These are phyloP conservation scores for Heterodera filipjevi DNA, from an alignment of 2,888 invertebrate genomes.

Conservation along the genomic window DNA sequence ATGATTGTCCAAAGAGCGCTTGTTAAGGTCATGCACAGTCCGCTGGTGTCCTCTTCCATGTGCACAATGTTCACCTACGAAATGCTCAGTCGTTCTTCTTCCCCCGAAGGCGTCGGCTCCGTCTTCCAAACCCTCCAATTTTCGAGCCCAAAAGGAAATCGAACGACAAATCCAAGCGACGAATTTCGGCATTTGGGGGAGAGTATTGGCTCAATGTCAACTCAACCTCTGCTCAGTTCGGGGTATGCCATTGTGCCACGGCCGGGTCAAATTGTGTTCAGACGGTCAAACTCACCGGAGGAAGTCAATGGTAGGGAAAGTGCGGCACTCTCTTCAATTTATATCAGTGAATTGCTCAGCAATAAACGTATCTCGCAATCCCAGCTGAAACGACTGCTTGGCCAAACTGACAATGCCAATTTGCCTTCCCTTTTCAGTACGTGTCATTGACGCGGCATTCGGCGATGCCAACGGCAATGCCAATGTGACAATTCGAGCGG, in stretches of 20 bases:
- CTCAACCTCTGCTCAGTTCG: conserved; percentile 24
- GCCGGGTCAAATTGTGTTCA: conserved; percentile 38
- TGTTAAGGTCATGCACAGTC: conserved; percentile 35
- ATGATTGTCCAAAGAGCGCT: too few species aligned
- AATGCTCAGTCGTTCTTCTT: conserved; percentile 29
- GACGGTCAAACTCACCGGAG: conserved; percentile 33
- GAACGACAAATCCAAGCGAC: not conserved
- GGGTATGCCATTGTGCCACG: conserved; percentile 36
- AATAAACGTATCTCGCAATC: too few species aligned
- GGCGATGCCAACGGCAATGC: not conserved
- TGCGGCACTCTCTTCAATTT: too few species aligned
- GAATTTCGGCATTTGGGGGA: not conserved
- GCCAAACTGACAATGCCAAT: not conserved
- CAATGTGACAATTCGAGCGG: not conserved
- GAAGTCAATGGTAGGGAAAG: conserved; percentile 27
- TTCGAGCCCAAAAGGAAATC: conserved; percentile 27
- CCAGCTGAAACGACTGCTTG: too few species aligned
- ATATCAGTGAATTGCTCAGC: too few species aligned
- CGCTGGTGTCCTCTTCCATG: conserved; percentile 27
- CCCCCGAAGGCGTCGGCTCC: conserved; percentile 36
- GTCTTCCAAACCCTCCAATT: conserved; percentile 40
- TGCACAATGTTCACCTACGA: conserved; percentile 35
- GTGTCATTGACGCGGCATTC: conserved; percentile 33
- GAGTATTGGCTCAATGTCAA: not conserved
- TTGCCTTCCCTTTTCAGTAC: conserved; percentile 32